These are phyloP conservation scores for Didymodactylos carnosus DNA, from an alignment of 2,888 invertebrate genomes.

Conservation along the genomic window DNA sequence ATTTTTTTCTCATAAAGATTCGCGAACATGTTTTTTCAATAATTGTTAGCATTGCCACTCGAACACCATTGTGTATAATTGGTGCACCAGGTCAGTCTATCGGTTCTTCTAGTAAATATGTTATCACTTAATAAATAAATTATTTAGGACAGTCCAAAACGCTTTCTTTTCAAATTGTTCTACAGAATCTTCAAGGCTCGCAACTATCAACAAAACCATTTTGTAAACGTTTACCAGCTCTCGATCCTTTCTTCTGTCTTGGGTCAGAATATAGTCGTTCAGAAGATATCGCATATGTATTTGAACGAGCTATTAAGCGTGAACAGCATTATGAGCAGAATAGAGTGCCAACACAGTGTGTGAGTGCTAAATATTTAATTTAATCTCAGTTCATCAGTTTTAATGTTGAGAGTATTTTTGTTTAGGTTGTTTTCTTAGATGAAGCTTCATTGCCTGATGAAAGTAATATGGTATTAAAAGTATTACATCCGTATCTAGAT, in stretches of 20 bases:
- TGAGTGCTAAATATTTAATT: not conserved
- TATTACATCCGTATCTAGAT: not conserved
- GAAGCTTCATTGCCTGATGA: not conserved
- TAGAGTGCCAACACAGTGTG: not conserved
- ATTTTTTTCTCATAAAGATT: not conserved
- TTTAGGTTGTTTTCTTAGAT: not conserved
- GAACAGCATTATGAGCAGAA: not conserved
- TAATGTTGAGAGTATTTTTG: not conserved
- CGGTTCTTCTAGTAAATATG: not conserved
- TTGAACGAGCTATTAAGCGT: not conserved
- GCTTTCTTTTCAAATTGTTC: not conserved
- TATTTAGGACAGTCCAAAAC: not conserved
- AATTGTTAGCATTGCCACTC: not conserved
- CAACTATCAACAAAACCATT: not conserved
- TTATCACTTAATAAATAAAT: not conserved
- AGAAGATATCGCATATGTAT: not conserved
- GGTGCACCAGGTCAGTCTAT: not conserved
- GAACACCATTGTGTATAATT: not conserved
- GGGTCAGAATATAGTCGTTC: not conserved
- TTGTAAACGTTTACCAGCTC: not conserved
- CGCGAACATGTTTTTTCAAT: not conserved
- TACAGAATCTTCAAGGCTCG: not conserved
- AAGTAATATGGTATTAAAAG: not conserved
- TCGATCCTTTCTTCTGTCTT: not conserved
- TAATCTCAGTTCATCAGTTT: not conserved